phyloP scores from a whole-genome alignment of 1,140 invertebrate genomes.

The Drosophila parvula region DNA sequence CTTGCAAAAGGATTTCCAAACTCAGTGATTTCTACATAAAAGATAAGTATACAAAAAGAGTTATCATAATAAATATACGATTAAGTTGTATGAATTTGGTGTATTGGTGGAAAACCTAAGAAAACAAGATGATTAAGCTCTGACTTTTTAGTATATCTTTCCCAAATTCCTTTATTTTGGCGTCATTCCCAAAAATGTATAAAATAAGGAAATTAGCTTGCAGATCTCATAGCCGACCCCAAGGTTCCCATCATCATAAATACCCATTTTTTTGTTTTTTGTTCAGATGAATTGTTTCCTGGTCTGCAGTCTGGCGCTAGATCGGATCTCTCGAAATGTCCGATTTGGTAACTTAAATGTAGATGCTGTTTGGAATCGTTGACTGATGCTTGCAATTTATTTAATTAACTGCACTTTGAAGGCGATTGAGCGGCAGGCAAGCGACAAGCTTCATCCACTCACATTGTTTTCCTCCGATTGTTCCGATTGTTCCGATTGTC shows the following conservation, averaged over 20 bases:
- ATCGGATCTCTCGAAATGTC: constrained; percentile 13
- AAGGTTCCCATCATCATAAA: constrained; percentile 20
- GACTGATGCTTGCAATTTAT: constrained; percentile 20
- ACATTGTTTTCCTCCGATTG: constrained; percentile 12
- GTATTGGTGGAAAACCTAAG: too few species aligned
- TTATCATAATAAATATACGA: too few species aligned
- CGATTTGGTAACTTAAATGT: background rate
- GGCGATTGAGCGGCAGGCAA: constrained; percentile 3
- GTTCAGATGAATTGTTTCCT: constrained; percentile 30
- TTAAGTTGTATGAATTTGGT: too few species aligned
- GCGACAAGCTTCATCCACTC: constrained; percentile 1
- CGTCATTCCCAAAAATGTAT: background rate
- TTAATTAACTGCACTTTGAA: constrained; percentile 33
- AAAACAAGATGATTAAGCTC: too few species aligned
- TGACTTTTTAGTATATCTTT: background rate
- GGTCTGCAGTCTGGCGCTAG: background rate
- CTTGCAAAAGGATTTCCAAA: too few species aligned
- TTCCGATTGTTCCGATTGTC: constrained; percentile 15
- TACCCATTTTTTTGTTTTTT: background rate
- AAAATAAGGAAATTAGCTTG: background rate
- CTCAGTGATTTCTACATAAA: too few species aligned
- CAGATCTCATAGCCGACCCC: background rate
- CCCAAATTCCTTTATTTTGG: background rate
- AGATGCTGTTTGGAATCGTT: too few species aligned
- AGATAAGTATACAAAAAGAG: too few species aligned